Base-by-base conservation (phyloP, 2,888 invertebrate species). In the Drosophila leonis region DNA sequence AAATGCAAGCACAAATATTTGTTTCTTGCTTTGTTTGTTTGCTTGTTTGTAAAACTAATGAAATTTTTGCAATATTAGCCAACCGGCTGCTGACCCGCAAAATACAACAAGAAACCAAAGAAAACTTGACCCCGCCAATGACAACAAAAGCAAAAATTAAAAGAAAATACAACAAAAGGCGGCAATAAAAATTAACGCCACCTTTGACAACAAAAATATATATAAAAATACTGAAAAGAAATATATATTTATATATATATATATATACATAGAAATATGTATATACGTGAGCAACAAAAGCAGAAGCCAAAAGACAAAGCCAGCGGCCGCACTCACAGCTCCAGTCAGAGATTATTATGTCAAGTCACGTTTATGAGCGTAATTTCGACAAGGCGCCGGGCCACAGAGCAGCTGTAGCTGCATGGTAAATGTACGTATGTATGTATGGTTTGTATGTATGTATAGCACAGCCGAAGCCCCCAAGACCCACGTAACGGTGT, bases 311-410 rank as follows among this genome's bases (percentile, higher is more conserved):
- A 83, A 76, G 69, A 81, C 72, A 75, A 80, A 66, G 75, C 82
- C 80, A 78, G 70, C 74, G 74, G 78, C 73, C 78, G 71, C 75
- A 80, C 78, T 72, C 74, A 65, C 42, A 75, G 72, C 60, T 51
- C 65, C 82, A 85, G 80, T 71, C 82, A 79, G 76, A 82, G 90
- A 92, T 92, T 92, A 91, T 91, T 92, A 92, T 92, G 92, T 92
- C 91, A 91, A 92, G 92, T 92, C 92, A 92, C 92, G 92, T 92
- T 92, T 92, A 89, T 91, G 88, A 89, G 89, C 88, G 86, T 88
- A 90, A 88, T 91, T 91, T 90, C 86, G 88, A 83, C 85, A 88
- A 76, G 81, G 72, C 81, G 69, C 74, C 61, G 66, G 57, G 39
- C 72, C 64, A 49, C 65, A 72, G 64, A 61, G 52, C 65, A 76